Conservation (phyloP, 2,797 vertebrate genomes). For the Xenops minutus region DNA sequence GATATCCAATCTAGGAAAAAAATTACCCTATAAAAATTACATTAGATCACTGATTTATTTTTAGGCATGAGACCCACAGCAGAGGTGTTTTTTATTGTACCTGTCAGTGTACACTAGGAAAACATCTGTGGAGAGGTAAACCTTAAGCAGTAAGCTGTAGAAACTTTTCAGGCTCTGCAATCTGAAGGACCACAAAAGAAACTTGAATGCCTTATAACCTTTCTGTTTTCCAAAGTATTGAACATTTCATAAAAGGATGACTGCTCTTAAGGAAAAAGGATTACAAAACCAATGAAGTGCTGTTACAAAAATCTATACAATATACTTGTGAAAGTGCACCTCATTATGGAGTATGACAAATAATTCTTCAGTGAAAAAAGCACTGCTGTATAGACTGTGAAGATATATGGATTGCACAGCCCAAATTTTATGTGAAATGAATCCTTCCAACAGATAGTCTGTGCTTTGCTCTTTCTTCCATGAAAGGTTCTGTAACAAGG, state of each 20-base stretch:
- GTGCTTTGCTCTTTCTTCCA: not conserved
- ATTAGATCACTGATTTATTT: not conserved
- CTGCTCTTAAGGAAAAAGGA: constrained; percentile 17
- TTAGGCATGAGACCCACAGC: not conserved
- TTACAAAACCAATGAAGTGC: constrained; percentile 28
- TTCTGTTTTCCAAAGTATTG: constrained; percentile 22
- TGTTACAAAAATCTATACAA: constrained; percentile 58
- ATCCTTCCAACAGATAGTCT: not conserved
- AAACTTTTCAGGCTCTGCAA: not conserved
- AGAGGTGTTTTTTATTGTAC: not conserved
- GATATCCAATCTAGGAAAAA: not conserved
- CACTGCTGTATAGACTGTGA: not conserved
- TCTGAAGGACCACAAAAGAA: not conserved
- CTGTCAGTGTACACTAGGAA: not conserved
- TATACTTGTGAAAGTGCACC: constrained; percentile 26
- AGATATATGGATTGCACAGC: not conserved
- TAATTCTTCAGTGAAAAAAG: constrained; percentile 40
- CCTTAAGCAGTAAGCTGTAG: not conserved
- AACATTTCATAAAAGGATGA: not conserved
- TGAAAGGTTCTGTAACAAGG: not conserved
- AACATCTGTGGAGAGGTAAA: not conserved
- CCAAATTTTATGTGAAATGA: constrained; percentile 4
- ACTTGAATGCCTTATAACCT: not conserved
- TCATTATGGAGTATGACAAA: constrained; percentile 49
- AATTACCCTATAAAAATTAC: not conserved